Base-by-base conservation (phyloP, 2,113 vertebrate species). In the Xenopus borealis region DNA sequence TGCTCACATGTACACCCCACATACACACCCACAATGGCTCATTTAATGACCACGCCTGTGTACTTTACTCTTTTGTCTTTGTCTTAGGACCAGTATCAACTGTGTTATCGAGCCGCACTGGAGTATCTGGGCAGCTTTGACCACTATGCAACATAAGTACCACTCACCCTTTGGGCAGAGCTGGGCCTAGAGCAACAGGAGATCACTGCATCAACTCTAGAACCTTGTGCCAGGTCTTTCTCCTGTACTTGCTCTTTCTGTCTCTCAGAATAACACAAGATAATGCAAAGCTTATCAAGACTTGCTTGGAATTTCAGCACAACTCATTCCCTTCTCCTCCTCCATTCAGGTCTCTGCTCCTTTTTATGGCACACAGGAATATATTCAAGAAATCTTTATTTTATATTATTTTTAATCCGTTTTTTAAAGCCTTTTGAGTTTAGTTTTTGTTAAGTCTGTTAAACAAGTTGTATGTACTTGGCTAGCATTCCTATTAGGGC, bases 101-200 rank as follows among this genome's bases (percentile, higher is more conserved):
- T 99, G 88, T 99, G 97, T 88, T 99, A 99, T 90, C 86, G 93
- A 58, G 96, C 97, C 1, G 96, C 96, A 45, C 89, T 99, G 92
- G 96, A 99, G 88, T 98, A 99, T 86, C 94, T 99, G 65, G 96
- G 96, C 89, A 98, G 95, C 91, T 98, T 98, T 16, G 97, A 99
- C 88, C 95, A 98, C 95, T 98, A 97, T 96, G 94, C 95, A 97
- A 98, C 95, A 92, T 98, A 97, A 95, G 91, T 85, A 86, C 82
- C 83, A 86, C 87, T 87, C 20, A 77, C 7, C 62, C 63, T 50
- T 19, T 62, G 46, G 69, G 59, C 66, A 46, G 69, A 69, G 67
- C 61, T 77, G 74, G 74, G 74, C 63, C 18, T 45, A 20, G 64
- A 14, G 74, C 61, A 46, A 57, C 59, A 47, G 58, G 58, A 58